A percentile compares a stretch with the other conserved stretches of the same genome.
These are phyloP conservation scores for Heterohyrax brucei DNA, from an alignment of 2,797 vertebrate genomes.

Conservation along the genomic window DNA sequence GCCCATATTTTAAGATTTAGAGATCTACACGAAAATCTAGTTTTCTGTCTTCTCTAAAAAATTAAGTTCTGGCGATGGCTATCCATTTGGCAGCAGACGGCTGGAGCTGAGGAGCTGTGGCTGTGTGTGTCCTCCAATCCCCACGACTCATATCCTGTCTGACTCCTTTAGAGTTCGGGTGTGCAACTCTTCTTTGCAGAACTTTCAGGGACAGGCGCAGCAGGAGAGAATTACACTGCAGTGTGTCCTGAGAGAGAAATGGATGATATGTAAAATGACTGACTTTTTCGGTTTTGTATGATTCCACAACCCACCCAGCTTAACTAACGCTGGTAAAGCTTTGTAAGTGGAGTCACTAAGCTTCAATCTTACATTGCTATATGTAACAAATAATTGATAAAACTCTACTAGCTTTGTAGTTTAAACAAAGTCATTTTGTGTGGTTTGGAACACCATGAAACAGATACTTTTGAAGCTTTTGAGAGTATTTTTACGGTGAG, in stretches of 20 bases:
- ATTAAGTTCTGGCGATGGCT: slow-evolving; percentile 30
- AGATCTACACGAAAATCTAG: slow-evolving; percentile 24
- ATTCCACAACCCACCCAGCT: not conserved
- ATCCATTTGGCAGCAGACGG: not conserved
- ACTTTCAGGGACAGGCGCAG: slow-evolving; percentile 29
- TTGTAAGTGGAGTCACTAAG: slow-evolving; percentile 44
- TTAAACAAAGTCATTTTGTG: slow-evolving; percentile 63
- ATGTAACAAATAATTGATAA: slow-evolving; percentile 62
- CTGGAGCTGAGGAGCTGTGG: not conserved
- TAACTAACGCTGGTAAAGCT: slow-evolving; percentile 50
- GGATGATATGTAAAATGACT: slow-evolving; percentile 70
- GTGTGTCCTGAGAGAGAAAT: slow-evolving; percentile 48
- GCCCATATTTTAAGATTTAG: slow-evolving; percentile 31
- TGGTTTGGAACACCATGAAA: slow-evolving; percentile 13
- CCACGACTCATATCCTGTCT: not conserved
- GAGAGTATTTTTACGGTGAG: slow-evolving; percentile 35
- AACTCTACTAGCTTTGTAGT: slow-evolving; percentile 43
- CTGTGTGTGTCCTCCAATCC: slow-evolving; percentile 25
- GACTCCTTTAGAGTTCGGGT: slow-evolving; percentile 40
- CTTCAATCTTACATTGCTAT: slow-evolving; percentile 62
- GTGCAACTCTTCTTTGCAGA: slow-evolving; percentile 51
- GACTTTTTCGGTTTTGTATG: slow-evolving; percentile 57
- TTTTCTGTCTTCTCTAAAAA: slow-evolving; percentile 64
- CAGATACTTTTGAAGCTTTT: slow-evolving; percentile 64
- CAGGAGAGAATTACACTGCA: slow-evolving; percentile 53